phyloP scores from a whole-genome alignment of 2,888 invertebrate species.

The Axea sp. region DNA sequence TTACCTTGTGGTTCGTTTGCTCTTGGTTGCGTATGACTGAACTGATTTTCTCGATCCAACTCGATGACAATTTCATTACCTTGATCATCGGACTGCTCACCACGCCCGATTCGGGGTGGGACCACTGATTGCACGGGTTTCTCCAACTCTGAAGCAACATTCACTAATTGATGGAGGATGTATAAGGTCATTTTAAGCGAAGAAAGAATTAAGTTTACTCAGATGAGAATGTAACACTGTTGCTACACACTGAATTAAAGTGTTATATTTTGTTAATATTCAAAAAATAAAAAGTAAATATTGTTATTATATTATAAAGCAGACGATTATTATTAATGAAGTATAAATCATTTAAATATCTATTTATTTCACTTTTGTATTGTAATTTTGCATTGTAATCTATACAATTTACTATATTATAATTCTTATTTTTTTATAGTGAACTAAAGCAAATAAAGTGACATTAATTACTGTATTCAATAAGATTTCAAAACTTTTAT shows the following conservation, averaged over 20 bases:
- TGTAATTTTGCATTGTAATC: too few species aligned
- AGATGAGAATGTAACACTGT: constrained; percentile 27
- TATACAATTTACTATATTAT: too few species aligned
- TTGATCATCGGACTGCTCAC: constrained; percentile 82
- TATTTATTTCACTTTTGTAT: too few species aligned
- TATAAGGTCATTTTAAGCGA: constrained; percentile 32
- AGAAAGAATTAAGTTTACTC: constrained; percentile 31
- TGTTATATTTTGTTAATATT: neutral
- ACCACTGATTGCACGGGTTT: constrained; percentile 77
- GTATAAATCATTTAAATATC: too few species aligned
- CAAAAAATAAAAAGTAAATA: too few species aligned
- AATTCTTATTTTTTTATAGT: too few species aligned
- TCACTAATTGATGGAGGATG: constrained; percentile 70
- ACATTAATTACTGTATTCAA: too few species aligned
- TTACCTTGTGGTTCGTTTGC: constrained; percentile 80
- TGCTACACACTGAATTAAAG: too few species aligned
- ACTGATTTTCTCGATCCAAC: constrained; percentile 84
- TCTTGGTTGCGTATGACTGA: constrained; percentile 81
- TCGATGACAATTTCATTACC: constrained; percentile 85
- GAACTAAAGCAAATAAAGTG: too few species aligned
- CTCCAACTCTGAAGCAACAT: constrained; percentile 78
- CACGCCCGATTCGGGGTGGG: constrained; percentile 80
- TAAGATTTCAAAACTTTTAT: too few species aligned
- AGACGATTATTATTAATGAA: too few species aligned
- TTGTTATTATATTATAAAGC: too few species aligned